Evolutionary conservation across 2,888 invertebrate genomes (phyloP).

Genomic region (Epistrophe eligans): DNA sequence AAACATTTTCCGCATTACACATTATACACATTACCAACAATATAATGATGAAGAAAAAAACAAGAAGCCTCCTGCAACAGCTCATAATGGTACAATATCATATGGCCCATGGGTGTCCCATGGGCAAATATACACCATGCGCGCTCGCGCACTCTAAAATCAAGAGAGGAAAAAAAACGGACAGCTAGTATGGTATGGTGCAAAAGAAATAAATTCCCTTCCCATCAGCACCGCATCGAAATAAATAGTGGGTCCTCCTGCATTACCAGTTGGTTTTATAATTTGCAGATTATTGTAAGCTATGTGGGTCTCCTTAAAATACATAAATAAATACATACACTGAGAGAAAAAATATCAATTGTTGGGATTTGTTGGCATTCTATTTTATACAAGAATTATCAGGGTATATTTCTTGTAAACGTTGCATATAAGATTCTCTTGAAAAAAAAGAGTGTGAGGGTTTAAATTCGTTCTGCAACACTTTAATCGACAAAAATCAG

Average conservation of each 20-base stretch:
- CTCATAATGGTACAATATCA: slow-evolving; percentile 18
- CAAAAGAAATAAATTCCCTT: slow-evolving; percentile 58
- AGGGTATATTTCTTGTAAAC: too few species aligned
- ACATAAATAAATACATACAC: slow-evolving; percentile 6
- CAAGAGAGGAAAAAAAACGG: slow-evolving; percentile 18
- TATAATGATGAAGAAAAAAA: slow-evolving; percentile 22
- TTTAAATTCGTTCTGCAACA: too few species aligned
- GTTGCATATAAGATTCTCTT: too few species aligned
- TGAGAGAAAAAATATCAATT: neutral
- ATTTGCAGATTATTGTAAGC: slow-evolving; percentile 63
- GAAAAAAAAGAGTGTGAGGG: too few species aligned
- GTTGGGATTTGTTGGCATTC: too few species aligned
- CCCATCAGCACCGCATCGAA: neutral
- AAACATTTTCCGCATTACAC: slow-evolving; percentile 68
- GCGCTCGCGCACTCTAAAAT: slow-evolving; percentile 5
- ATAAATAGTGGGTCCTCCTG: slow-evolving; percentile 47
- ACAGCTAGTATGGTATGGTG: slow-evolving; percentile 55
- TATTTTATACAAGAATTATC: too few species aligned
- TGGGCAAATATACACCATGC: neutral
- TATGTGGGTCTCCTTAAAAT: slow-evolving; percentile 52
- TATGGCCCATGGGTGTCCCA: slow-evolving; percentile 11
- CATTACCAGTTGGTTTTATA: slow-evolving; percentile 71
- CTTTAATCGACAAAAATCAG: too few species aligned
- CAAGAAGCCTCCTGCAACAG: slow-evolving; percentile 15
- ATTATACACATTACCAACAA: slow-evolving; percentile 34